Evolutionary conservation across 2,113 vertebrate genomes (phyloP).

Genomic region (Mustelus asterias): DNA sequence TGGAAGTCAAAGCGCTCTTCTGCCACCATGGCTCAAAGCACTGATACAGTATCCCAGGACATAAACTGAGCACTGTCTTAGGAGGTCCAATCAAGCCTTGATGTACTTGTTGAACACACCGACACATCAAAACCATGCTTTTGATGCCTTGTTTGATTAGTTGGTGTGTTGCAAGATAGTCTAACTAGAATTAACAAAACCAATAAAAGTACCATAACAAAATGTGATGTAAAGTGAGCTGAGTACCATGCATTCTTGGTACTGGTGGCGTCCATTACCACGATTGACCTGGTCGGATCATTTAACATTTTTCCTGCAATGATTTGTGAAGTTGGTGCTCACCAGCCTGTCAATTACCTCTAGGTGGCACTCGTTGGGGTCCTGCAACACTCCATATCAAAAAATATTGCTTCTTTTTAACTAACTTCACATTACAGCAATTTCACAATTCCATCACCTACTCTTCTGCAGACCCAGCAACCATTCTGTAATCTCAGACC

Average conservation of each 20-base stretch:
- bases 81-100: too few relatives aligned
- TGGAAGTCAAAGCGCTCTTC: neutral
- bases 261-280: neutral
- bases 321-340: neutral
- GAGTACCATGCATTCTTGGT: neutral
- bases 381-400: neutral
- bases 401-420: neutral
- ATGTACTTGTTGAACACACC: neutral
- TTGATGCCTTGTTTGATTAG: neutral
- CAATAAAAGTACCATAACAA: neutral
- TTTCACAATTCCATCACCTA: neutral
- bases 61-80: neutral
- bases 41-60: neutral
- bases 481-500: neutral
- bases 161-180: neutral
- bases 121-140: neutral
- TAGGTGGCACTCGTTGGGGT: too few relatives aligned
- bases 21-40: neutral
- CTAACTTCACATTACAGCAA: neutral
- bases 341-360: neutral
- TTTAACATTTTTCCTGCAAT: neutral
- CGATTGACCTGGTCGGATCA: neutral
- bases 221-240: neutral
- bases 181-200: neutral
- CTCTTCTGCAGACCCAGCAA: neutral